Conservation (phyloP, 1,140 invertebrate genomes). For the Papilio dardanus region DNA sequence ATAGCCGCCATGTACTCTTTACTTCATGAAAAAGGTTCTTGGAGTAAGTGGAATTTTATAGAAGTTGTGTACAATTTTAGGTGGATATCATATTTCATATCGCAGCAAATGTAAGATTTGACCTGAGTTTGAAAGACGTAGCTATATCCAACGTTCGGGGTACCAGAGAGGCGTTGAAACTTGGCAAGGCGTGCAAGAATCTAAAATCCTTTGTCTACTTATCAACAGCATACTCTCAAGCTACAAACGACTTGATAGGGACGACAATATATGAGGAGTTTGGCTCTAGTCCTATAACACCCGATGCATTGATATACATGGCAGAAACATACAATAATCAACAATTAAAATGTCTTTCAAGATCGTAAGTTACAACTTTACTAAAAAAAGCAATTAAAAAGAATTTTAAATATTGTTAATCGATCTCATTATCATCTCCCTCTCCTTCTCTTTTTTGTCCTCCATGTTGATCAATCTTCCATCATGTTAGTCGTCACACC, state of each 20-base stretch:
- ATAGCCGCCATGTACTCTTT: too few species aligned
- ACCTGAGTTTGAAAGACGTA: constrained; percentile 83
- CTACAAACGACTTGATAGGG: constrained; percentile 16
- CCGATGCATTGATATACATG: constrained; percentile 37
- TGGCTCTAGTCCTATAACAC: constrained; percentile 28
- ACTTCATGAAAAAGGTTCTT: too few species aligned
- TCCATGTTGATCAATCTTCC: too few species aligned
- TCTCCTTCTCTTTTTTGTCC: too few species aligned
- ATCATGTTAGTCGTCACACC: too few species aligned
- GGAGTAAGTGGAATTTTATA: background rate
- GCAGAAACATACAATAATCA: constrained; percentile 35
- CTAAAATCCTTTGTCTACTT: constrained; percentile 40
- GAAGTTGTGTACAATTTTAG: constrained; percentile 24
- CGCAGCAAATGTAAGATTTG: constrained; percentile 85
- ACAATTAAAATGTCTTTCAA: background rate
- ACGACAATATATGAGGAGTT: constrained; percentile 39
- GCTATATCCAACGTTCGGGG: constrained; percentile 84
- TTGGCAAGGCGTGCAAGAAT: constrained; percentile 40
- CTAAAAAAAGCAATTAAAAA: too few species aligned
- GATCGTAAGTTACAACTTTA: background rate
- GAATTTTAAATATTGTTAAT: too few species aligned
- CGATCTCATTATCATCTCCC: too few species aligned
- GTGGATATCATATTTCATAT: constrained; percentile 82
- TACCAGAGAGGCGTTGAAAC: constrained; percentile 75
- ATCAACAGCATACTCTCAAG: constrained; percentile 40